Evolutionary conservation across 2,797 vertebrate species (phyloP).

Genomic region (Denticeps clupeoides): DNA sequence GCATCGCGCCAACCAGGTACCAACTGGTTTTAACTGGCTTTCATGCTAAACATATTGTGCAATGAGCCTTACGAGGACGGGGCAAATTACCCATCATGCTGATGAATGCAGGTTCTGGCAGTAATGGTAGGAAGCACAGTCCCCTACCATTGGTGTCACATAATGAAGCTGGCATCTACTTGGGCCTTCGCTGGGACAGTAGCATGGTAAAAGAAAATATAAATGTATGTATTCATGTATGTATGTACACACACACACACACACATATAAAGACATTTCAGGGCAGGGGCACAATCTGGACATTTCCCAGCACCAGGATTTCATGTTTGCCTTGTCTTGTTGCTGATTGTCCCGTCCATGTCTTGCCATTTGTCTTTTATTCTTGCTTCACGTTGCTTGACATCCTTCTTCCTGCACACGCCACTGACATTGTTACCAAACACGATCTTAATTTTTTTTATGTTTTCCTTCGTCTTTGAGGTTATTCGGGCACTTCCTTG

Average conservation of each 20-base stretch:
- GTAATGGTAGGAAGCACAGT: constrained; percentile 19
- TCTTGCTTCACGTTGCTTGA: too few relatives aligned
- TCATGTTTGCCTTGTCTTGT: too few relatives aligned
- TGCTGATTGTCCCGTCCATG: too few relatives aligned
- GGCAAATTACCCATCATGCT: constrained; percentile 34
- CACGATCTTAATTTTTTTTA: neutral
- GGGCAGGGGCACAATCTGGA: too few relatives aligned
- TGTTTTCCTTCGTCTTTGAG: neutral
- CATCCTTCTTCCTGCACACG: too few relatives aligned
- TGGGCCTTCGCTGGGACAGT: too few relatives aligned
- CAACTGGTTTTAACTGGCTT: constrained; percentile 31
- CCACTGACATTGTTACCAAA: neutral
- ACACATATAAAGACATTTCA: too few relatives aligned
- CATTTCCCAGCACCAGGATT: too few relatives aligned
- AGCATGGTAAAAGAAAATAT: too few relatives aligned
- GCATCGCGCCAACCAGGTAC: constrained; percentile 33
- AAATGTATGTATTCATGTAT: too few relatives aligned
- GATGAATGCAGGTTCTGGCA: constrained; percentile 31
- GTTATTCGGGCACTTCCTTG: neutral
- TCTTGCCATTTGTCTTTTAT: too few relatives aligned
- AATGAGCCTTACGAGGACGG: constrained; percentile 41
- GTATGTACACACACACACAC: too few relatives aligned
- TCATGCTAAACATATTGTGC: constrained; percentile 41
- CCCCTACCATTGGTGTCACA: constrained; percentile 7
- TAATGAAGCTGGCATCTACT: constrained; percentile 7